Conservation (phyloP, 2,888 invertebrate genomes). For the Globia sparganii region DNA sequence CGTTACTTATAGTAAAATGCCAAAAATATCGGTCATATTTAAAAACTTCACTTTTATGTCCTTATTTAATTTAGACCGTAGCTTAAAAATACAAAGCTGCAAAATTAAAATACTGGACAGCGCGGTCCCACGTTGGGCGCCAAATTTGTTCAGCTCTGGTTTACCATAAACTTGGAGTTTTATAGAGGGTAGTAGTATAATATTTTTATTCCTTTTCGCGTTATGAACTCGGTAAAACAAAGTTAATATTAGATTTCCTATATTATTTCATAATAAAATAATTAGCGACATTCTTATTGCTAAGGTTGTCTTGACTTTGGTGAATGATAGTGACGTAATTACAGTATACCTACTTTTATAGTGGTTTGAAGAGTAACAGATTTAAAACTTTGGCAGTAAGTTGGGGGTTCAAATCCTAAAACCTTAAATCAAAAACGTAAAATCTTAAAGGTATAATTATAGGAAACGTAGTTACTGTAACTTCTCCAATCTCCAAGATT, state of each 20-base stretch:
- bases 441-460: neutral
- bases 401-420: neutral
- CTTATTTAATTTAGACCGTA: conserved; percentile 30
- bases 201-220: conserved; percentile 8
- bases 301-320: no score
- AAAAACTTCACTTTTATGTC: conserved; percentile 15
- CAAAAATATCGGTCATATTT: neutral
- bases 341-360: neutral
- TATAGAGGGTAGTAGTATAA: conserved; percentile 7
- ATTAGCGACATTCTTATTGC: neutral
- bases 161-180: conserved; percentile 17
- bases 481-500: neutral
- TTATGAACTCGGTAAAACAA: neutral
- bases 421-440: neutral
- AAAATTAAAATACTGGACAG: conserved; percentile 37
- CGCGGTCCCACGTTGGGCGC: conserved; percentile 22
- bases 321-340: neutral
- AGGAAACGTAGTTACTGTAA: neutral
- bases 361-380: neutral
- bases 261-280: neutral
- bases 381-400: neutral
- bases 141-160: conserved; percentile 26
- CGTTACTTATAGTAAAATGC: neutral
- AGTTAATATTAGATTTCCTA: neutral
- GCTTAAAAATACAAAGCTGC: conserved; percentile 18